Base-by-base conservation (phyloP, 2,888 invertebrate genomes). In the Proisotoma minuta region DNA sequence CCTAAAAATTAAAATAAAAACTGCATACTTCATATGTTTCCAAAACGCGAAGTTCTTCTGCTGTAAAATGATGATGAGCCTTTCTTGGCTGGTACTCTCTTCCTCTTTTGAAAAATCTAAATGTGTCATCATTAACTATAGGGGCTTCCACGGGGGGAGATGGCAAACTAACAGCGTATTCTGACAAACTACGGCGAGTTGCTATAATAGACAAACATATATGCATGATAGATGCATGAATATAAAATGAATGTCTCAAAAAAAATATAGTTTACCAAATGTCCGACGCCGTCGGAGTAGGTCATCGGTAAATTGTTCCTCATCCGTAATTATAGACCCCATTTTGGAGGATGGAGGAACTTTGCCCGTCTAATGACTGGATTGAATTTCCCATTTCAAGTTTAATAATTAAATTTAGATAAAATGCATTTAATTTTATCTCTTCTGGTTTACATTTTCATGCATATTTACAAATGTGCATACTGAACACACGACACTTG, bases 21-120 rank as follows among this genome's bases (percentile, higher is more conserved):
- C n/a, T n/a, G n/a, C n/a, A n/a, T n/a, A n/a, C n/a, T 62, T 78
- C 78, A 74, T 77, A 78, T 8, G 76, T 75, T 34, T 74, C 75
- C 18, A 78, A 73, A 50, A 77, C 75, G 63, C 75, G 72, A 56
- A 74, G 73, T 64, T 78, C 78, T 48, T 77, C 76, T 4, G 74
- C 74, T 18, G 78, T 78, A 61, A 78, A 78, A 59, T 76, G 75
- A 70, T 78, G 78, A 43, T 77, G 77, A 12, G 76, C 73, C 59
- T 76, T 76, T 39, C 76, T 73, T 4, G 78, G 77, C 61, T 78
- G 78, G 70, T 76, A 77, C 63, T 78, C 78, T 70, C 78, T 73
- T 8, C 78, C 78, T 60, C 62, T 70, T 18, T 68, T 64, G 57
- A 72, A 72, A 34, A 72, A 72, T n/a, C 62, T 47, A 57, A 64